These are phyloP conservation scores for Cataglyphis hispanica DNA, from an alignment of 1,140 invertebrate genomes.

Conservation along the genomic window DNA sequence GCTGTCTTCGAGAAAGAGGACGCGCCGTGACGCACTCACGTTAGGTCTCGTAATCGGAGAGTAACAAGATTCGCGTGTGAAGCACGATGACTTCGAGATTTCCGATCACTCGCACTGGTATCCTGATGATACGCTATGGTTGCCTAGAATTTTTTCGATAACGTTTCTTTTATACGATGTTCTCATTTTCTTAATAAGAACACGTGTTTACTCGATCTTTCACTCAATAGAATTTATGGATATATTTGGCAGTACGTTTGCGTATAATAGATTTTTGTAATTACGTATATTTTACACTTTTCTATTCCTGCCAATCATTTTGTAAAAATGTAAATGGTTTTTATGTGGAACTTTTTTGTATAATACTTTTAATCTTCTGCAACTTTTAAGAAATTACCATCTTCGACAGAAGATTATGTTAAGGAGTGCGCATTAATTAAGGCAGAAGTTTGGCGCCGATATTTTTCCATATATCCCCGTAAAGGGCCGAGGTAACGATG, in stretches of 20 bases:
- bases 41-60: slow-evolving; percentile 68
- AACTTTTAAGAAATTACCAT: slow-evolving; percentile 30
- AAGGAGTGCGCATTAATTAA: slow-evolving; percentile 53
- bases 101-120: slow-evolving; percentile 37
- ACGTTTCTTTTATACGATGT: not conserved
- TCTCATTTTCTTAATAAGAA: slow-evolving; percentile 29
- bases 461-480: slow-evolving; percentile 11
- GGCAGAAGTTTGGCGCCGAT: slow-evolving; percentile 40
- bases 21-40: slow-evolving; percentile 71
- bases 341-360: not conserved
- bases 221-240: not conserved
- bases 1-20: slow-evolving; percentile 74
- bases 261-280: not conserved
- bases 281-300: not conserved
- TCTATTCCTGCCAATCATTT: not conserved
- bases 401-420: slow-evolving; percentile 14
- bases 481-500: not conserved
- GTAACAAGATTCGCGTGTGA: slow-evolving; percentile 57
- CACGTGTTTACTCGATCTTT: slow-evolving; percentile 16
- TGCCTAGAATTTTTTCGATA: slow-evolving; percentile 43
- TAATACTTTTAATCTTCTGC: not conserved
- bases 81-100: slow-evolving; percentile 59
- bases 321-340: not conserved
- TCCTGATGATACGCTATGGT: slow-evolving; percentile 40
- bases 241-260: too few species aligned